Conservation (phyloP, 2,888 invertebrate species). For the Brachylomia viminalis region DNA sequence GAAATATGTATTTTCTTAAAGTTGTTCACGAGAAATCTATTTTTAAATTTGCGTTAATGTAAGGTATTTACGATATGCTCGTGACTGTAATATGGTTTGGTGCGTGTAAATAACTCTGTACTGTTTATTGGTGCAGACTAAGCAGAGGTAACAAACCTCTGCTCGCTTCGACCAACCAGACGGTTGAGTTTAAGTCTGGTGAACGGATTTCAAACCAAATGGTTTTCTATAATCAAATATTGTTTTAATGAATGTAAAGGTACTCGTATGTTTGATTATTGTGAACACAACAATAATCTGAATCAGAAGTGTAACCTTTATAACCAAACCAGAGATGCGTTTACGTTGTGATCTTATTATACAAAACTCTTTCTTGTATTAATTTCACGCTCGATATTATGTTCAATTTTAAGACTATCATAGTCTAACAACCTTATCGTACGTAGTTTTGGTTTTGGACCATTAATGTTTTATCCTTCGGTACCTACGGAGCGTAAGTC, state of each 20-base stretch:
- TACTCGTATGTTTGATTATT: background rate
- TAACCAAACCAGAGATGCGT: background rate
- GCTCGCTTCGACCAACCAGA: background rate
- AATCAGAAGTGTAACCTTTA: background rate
- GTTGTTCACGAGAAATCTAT: background rate
- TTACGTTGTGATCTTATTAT: background rate
- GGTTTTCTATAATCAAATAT: background rate
- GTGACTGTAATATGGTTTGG: background rate
- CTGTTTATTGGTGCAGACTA: slow-evolving; percentile 12
- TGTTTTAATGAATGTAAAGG: background rate
- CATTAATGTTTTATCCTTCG: slow-evolving; percentile 2
- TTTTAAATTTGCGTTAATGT: background rate
- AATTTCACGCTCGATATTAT: background rate
- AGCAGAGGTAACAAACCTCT: too few species aligned
- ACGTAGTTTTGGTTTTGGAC: slow-evolving; percentile 26
- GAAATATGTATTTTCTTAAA: background rate
- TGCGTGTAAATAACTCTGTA: slow-evolving; percentile 39
- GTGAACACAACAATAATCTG: background rate
- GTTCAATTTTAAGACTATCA: slow-evolving; percentile 1
- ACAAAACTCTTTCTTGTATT: background rate
- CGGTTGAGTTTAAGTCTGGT: background rate
- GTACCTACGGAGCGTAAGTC: background rate
- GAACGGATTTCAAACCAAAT: background rate
- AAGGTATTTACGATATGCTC: too few species aligned
- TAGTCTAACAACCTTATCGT: background rate